Conservation (phyloP, 2,113 vertebrate genomes). For the Cardinalis cardinalis region DNA sequence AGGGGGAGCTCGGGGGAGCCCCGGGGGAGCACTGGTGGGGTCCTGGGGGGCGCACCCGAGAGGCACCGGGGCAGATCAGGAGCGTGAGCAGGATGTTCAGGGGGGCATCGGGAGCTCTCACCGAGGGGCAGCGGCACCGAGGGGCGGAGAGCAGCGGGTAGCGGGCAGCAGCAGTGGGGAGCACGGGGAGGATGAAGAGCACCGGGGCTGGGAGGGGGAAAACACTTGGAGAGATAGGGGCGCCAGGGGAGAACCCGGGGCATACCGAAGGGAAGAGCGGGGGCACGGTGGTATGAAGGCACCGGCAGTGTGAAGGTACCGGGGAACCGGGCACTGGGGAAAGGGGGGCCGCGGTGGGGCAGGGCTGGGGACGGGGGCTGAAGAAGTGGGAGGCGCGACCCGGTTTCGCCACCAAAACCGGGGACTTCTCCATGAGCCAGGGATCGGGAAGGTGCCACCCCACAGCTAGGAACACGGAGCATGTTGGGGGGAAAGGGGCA, state of each 20-base stretch:
- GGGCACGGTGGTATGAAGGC: background rate
- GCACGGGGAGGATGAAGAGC: background rate
- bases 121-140: background rate
- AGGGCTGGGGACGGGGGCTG: background rate
- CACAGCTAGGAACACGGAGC: background rate
- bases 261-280: background rate
- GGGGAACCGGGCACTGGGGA: background rate
- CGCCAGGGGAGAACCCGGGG: background rate
- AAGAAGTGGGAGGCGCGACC: background rate
- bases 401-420: background rate
- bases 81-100: background rate
- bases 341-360: background rate
- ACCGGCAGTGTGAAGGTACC: background rate
- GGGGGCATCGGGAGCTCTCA: background rate
- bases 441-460: background rate
- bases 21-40: background rate
- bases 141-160: background rate
- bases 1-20: too few species aligned
- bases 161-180: background rate
- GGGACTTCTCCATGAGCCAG: too few species aligned
- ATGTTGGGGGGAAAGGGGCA: background rate
- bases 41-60: background rate
- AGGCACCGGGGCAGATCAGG: background rate
- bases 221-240: background rate
- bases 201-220: background rate